Conservation (phyloP, 2,888 invertebrate species). For the Crocallis elinguaria region DNA sequence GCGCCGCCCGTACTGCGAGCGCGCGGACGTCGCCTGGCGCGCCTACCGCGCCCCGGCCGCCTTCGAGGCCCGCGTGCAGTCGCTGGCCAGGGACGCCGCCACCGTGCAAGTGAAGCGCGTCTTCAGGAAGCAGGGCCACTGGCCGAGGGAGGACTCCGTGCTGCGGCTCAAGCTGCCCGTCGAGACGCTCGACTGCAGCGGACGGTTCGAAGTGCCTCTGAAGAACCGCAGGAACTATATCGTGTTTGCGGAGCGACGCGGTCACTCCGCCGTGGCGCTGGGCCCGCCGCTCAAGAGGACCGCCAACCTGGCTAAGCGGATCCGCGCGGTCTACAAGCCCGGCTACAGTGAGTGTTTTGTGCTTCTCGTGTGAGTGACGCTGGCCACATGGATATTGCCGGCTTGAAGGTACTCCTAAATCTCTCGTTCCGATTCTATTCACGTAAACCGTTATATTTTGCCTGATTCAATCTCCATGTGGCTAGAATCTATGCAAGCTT, state of each 20-base stretch:
- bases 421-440: neutral
- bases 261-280: slow-evolving; percentile 75
- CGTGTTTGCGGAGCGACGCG: slow-evolving; percentile 78
- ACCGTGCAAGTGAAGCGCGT: slow-evolving; percentile 75
- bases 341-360: slow-evolving; percentile 80
- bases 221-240: slow-evolving; percentile 77
- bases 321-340: slow-evolving; percentile 78
- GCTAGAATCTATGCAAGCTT: slow-evolving; percentile 26
- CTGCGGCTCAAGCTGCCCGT: slow-evolving; percentile 67
- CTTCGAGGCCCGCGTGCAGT: slow-evolving; percentile 80
- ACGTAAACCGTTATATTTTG: neutral
- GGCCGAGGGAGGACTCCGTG: slow-evolving; percentile 72
- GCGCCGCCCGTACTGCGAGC: slow-evolving; percentile 80
- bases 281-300: slow-evolving; percentile 78
- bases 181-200: slow-evolving; percentile 67
- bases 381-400: slow-evolving; percentile 52
- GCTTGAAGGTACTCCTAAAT: slow-evolving; percentile 26
- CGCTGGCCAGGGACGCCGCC: slow-evolving; percentile 72
- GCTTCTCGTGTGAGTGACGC: slow-evolving; percentile 31
- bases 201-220: slow-evolving; percentile 78
- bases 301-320: slow-evolving; percentile 71
- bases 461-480: slow-evolving; percentile 50
- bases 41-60: slow-evolving; percentile 81
- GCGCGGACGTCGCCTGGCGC: slow-evolving; percentile 82
- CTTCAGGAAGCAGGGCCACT: slow-evolving; percentile 72